These are phyloP conservation scores for Calyptommatus sinebrachiatus DNA, from an alignment of 2,113 vertebrate species.

Conservation along the genomic window DNA sequence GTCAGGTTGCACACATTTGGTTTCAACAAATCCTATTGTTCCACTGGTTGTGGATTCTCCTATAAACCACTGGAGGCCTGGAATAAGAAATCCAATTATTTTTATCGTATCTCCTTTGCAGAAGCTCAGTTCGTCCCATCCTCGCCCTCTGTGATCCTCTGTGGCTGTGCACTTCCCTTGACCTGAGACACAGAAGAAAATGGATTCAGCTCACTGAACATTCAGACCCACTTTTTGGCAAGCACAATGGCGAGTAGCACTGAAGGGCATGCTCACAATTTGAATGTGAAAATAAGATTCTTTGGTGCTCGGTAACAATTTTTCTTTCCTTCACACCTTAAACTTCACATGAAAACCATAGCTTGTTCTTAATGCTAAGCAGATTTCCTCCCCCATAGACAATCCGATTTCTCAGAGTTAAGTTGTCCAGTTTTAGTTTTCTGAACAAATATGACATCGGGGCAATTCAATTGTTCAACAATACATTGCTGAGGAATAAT, in stretches of 20 bases:
- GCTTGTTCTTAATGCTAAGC: background rate
- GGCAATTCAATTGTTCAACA: no score
- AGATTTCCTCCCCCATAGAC: background rate
- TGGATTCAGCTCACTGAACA: conserved; percentile 8
- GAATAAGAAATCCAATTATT: conserved; percentile 83
- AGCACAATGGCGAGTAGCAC: background rate
- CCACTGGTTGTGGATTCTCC: conserved; percentile 81
- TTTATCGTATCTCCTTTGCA: conserved; percentile 82
- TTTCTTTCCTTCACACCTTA: background rate
- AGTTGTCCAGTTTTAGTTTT: background rate
- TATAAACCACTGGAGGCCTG: conserved; percentile 83
- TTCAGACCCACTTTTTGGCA: background rate
- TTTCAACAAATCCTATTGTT: conserved; percentile 82
- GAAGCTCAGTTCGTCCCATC: conserved; percentile 83
- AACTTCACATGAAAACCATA: background rate
- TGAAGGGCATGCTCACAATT: background rate
- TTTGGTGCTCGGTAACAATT: background rate
- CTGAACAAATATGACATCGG: background rate
- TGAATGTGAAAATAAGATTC: conserved; percentile 5
- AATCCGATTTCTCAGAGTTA: background rate
- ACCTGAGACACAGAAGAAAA: conserved; percentile 69
- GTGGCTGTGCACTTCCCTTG: conserved; percentile 81
- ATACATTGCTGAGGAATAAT: no score
- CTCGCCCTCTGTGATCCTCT: conserved; percentile 74
- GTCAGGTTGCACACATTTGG: conserved; percentile 72